Percentiles rank a stretch among this genome's conserved stretches.
Evolutionary conservation across 2,113 vertebrate species (phyloP).

Genomic region (Epinephelus lanceolatus): DNA sequence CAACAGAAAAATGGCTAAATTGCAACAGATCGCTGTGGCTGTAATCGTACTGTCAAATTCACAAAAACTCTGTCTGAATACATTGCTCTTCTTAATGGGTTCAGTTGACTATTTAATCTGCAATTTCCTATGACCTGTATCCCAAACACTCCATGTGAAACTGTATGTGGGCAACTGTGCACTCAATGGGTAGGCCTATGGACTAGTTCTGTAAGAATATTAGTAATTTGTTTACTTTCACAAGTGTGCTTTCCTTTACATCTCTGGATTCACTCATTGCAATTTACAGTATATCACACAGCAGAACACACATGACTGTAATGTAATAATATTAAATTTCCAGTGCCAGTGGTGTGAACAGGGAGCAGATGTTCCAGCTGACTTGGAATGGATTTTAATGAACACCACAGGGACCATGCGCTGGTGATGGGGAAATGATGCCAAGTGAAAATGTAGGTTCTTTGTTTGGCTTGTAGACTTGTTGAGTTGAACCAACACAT

Average conservation of each 20-base stretch:
- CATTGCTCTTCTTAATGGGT: neutral
- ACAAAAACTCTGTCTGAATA: too few species aligned
- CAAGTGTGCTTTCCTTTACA: neutral
- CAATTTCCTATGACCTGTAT: too few species aligned
- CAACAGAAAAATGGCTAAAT: too few species aligned
- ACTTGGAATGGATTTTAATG: slow-evolving; percentile 75
- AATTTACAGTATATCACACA: slow-evolving; percentile 3
- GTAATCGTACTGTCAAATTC: too few species aligned
- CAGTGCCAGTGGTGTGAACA: slow-evolving; percentile 28
- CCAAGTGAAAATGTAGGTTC: neutral
- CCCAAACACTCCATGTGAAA: too few species aligned
- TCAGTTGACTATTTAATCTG: too few species aligned
- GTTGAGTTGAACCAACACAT: neutral
- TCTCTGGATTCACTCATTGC: neutral
- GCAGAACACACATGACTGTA: neutral
- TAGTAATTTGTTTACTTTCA: neutral
- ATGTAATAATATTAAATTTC: slow-evolving; percentile 17
- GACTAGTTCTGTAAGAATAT: neutral
- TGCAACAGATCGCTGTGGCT: too few species aligned
- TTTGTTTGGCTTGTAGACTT: neutral
- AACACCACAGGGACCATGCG: slow-evolving; percentile 67
- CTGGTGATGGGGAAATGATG: neutral
- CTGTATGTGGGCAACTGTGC: too few species aligned
- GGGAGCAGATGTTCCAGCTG: slow-evolving; percentile 63
- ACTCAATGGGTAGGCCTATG: too few species aligned